Evolutionary conservation across 2,113 vertebrate genomes (phyloP), one percentile per base, ranked within the genome.

Genomic region (Pedionomus torquatus): DNA sequence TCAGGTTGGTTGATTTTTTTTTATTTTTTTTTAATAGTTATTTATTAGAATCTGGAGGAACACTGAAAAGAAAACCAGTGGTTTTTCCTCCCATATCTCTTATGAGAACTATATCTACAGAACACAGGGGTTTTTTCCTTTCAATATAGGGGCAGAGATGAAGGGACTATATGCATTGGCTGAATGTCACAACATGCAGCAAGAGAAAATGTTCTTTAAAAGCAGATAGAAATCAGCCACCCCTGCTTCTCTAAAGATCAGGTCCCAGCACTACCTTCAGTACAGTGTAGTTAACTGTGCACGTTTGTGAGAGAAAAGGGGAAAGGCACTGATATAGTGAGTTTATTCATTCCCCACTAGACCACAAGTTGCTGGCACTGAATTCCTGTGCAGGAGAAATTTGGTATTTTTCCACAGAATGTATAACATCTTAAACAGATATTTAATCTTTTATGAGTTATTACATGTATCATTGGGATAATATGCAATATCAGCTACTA

Each of bases 401-500:
- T 8, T 51, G 17, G 2, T 25, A 31, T 75, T 89, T 64, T 3
- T 64, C 75, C 75, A 37, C 16, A 63, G 31, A 79, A 71, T 52
- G 21, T 12, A 9, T 20, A 65, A 31, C 4, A 57, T n/a, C 12
- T 72, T 76, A 51, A 93, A 75, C 1, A 69, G 9, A 33, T 48
- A 37, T 13, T 64, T 44, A 13, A 57, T 64, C 7, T 43, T 57
- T 21, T 2, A 43, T 21, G 17, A 87, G 10, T 75, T 74, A 46
- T 16, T 75, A 41, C 12, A 58, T 37, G 3, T 33, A 60, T 33
- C 6, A 58, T 43, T 74, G 81, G 33, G 17, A 63, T 55, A 84
- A 61, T 3, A 66, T 0, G 0, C 0, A 0, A 1, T 31, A 87
- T 20, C 48, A 79, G 44, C 31, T 35, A 61, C 17, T 58, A 28